A percentile compares a stretch with the other conserved stretches of the same genome.
phyloP scores from a whole-genome alignment of 2,113 vertebrate species.

The Echinops telfairi region DNA sequence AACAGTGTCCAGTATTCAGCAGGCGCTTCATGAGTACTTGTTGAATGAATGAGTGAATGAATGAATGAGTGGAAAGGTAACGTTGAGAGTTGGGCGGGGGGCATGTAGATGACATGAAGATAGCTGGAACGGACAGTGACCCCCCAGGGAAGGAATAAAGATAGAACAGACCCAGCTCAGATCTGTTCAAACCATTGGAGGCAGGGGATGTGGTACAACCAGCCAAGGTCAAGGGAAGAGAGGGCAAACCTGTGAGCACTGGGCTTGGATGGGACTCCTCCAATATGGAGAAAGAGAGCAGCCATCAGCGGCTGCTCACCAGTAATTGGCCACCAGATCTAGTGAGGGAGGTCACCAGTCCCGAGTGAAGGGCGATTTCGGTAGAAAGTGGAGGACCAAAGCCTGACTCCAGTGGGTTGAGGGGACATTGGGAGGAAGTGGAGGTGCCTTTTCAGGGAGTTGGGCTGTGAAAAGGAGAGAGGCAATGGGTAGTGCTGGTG shows the following conservation, averaged over 20 bases:
- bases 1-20: background rate
- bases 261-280: background rate
- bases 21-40: background rate
- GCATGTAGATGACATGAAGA: too few relatives aligned
- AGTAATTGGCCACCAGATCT: rapidly evolving
- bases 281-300: background rate
- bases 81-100: background rate
- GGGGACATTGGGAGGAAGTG: rapidly evolving
- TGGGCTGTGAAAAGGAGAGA: background rate
- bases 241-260: rapidly evolving
- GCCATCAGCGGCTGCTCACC: rapidly evolving
- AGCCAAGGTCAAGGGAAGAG: background rate
- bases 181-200: background rate
- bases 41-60: background rate
- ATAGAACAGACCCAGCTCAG: rapidly evolving
- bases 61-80: background rate
- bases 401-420: too few relatives aligned
- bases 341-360: rapidly evolving
- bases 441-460: background rate
- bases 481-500: background rate
- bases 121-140: background rate
- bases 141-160: background rate
- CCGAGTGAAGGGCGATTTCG: background rate
- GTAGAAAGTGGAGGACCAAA: background rate
- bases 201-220: rapidly evolving